Percentiles rank a stretch among this genome's conserved stretches.
These are phyloP conservation scores for Eristalis arbustorum DNA, from an alignment of 2,888 invertebrate genomes.

Conservation along the genomic window DNA sequence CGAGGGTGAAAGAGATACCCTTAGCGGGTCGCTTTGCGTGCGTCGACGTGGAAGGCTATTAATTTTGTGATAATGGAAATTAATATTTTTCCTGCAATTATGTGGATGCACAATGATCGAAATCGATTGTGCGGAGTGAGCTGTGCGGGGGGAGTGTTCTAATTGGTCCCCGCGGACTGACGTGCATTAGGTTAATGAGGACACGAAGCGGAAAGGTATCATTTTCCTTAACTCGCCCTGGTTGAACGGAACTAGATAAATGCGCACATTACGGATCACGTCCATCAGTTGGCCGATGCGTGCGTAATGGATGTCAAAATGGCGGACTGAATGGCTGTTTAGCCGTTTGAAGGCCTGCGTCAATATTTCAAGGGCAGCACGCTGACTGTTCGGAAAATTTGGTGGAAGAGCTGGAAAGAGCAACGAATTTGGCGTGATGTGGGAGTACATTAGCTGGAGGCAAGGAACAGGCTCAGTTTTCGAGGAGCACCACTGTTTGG, in stretches of 20 bases:
- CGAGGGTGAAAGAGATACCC: neutral
- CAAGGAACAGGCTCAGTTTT: too few species aligned
- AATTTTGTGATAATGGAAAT: constrained; percentile 54
- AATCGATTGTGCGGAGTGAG: neutral
- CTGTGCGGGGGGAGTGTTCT: neutral
- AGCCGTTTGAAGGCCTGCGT: too few species aligned
- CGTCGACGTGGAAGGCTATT: constrained; percentile 29
- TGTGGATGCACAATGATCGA: constrained; percentile 1
- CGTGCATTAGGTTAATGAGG: neutral
- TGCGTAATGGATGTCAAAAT: neutral
- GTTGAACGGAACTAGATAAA: neutral
- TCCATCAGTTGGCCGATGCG: neutral
- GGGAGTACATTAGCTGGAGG: too few species aligned
- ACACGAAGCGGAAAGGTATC: neutral
- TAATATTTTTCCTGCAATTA: constrained; percentile 38
- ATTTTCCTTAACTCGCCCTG: neutral
- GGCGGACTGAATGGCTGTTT: too few species aligned
- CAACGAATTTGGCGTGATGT: too few species aligned
- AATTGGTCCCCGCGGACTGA: neutral
- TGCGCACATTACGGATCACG: neutral
- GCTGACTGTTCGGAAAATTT: too few species aligned
- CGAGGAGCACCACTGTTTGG: too few species aligned
- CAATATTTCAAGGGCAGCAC: too few species aligned
- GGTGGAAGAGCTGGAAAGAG: too few species aligned
- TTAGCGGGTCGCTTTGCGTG: neutral